Evolutionary conservation across 2,113 vertebrate species (phyloP).

Genomic region (Anser brachyrhynchus): DNA sequence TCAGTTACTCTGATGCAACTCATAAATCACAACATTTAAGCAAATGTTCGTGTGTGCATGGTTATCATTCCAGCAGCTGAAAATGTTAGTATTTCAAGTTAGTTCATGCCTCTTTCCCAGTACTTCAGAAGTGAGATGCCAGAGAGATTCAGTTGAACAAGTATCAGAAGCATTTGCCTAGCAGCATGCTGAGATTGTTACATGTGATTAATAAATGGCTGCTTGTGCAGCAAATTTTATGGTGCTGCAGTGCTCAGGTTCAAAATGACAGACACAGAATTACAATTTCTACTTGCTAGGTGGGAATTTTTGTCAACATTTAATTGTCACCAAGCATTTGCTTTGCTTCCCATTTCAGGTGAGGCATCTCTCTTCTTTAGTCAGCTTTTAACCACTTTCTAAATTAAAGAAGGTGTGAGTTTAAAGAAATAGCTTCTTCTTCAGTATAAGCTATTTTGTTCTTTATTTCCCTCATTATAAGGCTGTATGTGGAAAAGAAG

Average conservation of each 20-base stretch:
- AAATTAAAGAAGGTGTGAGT: neutral
- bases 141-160: neutral
- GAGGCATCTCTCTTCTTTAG: neutral
- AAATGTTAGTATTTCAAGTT: conserved; percentile 9
- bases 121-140: neutral
- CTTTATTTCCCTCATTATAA: neutral
- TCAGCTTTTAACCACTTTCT: neutral
- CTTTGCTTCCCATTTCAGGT: neutral
- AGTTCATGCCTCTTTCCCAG: conserved; percentile 11
- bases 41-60: neutral
- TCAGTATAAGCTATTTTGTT: neutral
- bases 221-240: neutral
- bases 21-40: neutral
- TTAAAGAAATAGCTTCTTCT: neutral
- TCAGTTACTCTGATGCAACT: neutral
- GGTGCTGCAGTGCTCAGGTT: neutral
- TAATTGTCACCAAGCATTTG: neutral
- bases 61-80: neutral
- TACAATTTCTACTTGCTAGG: neutral
- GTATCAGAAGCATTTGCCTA: neutral
- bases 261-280: neutral
- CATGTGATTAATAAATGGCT: neutral
- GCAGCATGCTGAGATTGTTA: neutral
- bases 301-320: neutral
- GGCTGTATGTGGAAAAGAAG: neutral